A percentile compares a stretch with the other conserved stretches of the same genome.
These are phyloP conservation scores for Egretta garzetta DNA, from an alignment of 2,113 vertebrate genomes.

Conservation along the genomic window DNA sequence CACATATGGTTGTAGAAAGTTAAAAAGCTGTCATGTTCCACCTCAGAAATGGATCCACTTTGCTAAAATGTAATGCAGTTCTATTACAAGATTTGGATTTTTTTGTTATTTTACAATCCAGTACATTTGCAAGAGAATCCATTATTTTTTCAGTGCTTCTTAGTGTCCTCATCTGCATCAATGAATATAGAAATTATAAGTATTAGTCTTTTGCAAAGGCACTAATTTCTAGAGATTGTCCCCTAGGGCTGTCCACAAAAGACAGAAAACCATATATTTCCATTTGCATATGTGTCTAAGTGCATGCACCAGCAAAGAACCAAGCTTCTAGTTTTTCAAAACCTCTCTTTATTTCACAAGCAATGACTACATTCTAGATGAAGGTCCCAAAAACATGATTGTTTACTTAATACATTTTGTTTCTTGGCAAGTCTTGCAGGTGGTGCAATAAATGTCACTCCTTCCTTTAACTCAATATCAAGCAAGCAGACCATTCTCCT, in stretches of 20 bases:
- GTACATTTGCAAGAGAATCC: not conserved
- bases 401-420: conserved; percentile 3
- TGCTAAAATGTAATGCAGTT: not conserved
- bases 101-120: not conserved
- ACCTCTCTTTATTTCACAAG: not conserved
- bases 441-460: not conserved
- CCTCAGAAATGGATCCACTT: conserved; percentile 59
- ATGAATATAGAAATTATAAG: not conserved
- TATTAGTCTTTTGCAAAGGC: not conserved
- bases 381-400: not conserved
- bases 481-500: not conserved
- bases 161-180: not conserved
- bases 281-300: not conserved
- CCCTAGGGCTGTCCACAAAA: not conserved
- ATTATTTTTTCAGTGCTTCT: not conserved
- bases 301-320: not conserved
- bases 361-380: not conserved
- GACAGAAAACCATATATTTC: not conserved
- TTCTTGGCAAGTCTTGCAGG: not conserved
- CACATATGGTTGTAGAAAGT: conserved; percentile 52
- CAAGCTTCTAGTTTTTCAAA: not conserved
- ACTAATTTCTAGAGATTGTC: not conserved
- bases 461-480: not conserved
- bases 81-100: not conserved
- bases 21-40: conserved; percentile 60